These are phyloP conservation scores for Polyommatus icarus DNA, from an alignment of 2,888 invertebrate genomes.

Conservation along the genomic window DNA sequence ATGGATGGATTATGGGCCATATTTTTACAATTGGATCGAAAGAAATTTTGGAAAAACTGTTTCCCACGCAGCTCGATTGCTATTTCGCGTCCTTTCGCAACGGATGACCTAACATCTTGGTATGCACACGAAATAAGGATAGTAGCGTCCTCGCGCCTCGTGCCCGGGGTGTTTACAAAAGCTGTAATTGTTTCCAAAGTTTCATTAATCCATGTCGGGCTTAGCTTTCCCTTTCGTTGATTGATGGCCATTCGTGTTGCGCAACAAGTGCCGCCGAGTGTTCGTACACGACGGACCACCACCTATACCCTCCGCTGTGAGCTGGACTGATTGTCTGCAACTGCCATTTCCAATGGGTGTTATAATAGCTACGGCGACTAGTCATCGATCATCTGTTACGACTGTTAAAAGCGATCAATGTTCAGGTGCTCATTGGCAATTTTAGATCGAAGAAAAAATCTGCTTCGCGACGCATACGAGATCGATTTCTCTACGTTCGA, in stretches of 20 bases:
- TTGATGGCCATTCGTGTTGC: constrained; percentile 21
- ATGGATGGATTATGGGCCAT: background rate
- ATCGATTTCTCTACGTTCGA: background rate
- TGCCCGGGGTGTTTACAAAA: constrained; percentile 11
- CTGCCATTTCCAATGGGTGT: background rate
- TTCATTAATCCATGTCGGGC: constrained; percentile 27
- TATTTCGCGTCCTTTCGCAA: no score
- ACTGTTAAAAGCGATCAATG: background rate
- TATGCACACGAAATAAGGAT: background rate
- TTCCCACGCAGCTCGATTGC: no score
- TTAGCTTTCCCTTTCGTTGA: constrained; percentile 26
- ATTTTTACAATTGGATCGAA: no score
- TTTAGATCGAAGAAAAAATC: background rate
- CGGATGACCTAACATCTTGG: no score
- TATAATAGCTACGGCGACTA: background rate
- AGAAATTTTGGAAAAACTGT: no score
- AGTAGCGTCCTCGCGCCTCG: background rate
- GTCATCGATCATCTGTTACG: background rate
- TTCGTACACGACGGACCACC: background rate
- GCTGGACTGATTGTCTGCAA: constrained; percentile 16
- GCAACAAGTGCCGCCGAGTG: constrained; percentile 21
- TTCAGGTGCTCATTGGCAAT: background rate
- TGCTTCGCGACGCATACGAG: background rate
- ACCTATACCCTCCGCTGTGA: constrained; percentile 21
- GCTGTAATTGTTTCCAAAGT: constrained; percentile 27